Percentiles rank a stretch among this genome's conserved stretches.
Evolutionary conservation across 2,113 vertebrate genomes (phyloP).

Genomic region (Caranx ignobilis): DNA sequence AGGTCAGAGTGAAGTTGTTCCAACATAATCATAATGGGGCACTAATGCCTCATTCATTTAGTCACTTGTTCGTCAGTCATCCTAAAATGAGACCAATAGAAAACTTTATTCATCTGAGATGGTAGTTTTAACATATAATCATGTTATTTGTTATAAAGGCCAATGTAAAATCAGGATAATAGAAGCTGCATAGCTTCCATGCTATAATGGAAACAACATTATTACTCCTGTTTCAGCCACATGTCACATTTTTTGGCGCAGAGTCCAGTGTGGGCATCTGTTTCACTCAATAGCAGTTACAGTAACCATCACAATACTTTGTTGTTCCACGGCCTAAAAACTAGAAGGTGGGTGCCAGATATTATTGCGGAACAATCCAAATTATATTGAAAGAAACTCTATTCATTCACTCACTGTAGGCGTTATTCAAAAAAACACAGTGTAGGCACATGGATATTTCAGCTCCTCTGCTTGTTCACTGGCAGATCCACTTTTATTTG

Average conservation of each 20-base stretch:
- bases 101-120: not conserved
- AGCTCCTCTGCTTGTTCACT: conserved; percentile 29
- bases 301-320: not conserved
- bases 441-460: conserved; percentile 54
- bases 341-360: conserved; percentile 42
- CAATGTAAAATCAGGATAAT: too few species aligned
- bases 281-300: not conserved
- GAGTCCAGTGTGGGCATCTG: not conserved
- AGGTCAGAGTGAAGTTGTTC: not conserved
- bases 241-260: not conserved
- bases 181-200: too few species aligned
- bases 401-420: conserved; percentile 49
- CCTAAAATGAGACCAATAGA: not conserved
- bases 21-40: not conserved
- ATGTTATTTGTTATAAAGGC: not conserved
- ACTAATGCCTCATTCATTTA: not conserved
- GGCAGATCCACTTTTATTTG: conserved; percentile 12
- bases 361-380: conserved; percentile 29
- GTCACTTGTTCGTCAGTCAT: not conserved
- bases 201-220: not conserved
- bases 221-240: not conserved
- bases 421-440: conserved; percentile 38
- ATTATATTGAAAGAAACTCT: conserved; percentile 17
- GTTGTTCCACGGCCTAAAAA: conserved; percentile 5
- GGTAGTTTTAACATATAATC: not conserved